Conservation (phyloP, 2,113 vertebrate species). For the Ovis aries region DNA sequence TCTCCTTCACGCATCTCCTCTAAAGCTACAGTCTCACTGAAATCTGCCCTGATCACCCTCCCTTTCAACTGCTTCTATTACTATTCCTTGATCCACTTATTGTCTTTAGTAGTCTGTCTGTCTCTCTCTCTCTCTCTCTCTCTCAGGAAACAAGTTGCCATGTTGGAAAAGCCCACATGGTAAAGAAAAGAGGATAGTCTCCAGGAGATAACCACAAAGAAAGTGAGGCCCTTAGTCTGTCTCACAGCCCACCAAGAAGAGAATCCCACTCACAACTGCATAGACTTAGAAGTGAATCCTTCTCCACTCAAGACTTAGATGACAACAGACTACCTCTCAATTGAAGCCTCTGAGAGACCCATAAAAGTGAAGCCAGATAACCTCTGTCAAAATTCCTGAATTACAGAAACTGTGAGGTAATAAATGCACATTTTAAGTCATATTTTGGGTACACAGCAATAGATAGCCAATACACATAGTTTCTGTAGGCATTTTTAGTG, state of each 20-base stretch:
- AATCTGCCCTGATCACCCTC: not conserved
- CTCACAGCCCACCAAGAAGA: not conserved
- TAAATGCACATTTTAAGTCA: not conserved
- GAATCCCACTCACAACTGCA: not conserved
- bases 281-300: not conserved
- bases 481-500: not conserved
- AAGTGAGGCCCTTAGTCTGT: not conserved
- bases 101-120: not conserved
- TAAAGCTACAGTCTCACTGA: not conserved
- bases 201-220: not conserved
- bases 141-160: not conserved
- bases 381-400: not conserved
- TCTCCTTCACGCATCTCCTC: not conserved
- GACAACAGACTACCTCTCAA: not conserved
- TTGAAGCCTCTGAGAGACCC: not conserved
- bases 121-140: not conserved
- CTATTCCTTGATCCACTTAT: not conserved
- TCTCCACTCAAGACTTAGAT: not conserved
- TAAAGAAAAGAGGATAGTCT: not conserved
- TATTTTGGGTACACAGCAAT: not conserved
- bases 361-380: not conserved
- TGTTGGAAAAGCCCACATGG: not conserved
- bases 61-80: not conserved
- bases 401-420: not conserved
- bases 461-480: not conserved